phyloP scores from a whole-genome alignment of 2,113 vertebrate genomes.

The Cyphomyrus plagiostoma region DNA sequence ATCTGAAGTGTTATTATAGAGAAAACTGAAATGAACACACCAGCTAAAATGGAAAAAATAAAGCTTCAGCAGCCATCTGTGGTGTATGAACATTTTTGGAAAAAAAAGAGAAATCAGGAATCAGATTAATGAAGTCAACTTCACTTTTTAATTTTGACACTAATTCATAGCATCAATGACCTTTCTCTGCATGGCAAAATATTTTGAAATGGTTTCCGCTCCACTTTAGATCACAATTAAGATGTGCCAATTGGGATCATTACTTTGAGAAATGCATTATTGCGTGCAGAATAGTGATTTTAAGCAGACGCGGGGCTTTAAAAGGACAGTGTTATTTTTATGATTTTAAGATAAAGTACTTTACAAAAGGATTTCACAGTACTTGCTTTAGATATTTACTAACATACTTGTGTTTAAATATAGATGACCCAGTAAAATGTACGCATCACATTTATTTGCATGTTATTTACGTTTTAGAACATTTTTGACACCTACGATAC shows the following conservation, averaged over 20 bases:
- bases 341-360: not conserved
- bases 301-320: not conserved
- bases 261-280: slow-evolving; percentile 27
- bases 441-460: not conserved
- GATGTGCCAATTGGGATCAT: slow-evolving; percentile 35
- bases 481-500: not conserved
- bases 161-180: slow-evolving; percentile 58
- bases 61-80: slow-evolving; percentile 57
- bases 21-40: slow-evolving; percentile 91
- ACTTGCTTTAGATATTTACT: slow-evolving; percentile 2
- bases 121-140: slow-evolving; percentile 20
- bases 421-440: not conserved
- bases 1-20: slow-evolving; percentile 94
- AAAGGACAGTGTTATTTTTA: slow-evolving; percentile 2
- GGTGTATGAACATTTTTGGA: slow-evolving; percentile 52
- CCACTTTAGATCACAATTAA: slow-evolving; percentile 50
- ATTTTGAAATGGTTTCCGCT: slow-evolving; percentile 42
- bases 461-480: not conserved
- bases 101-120: not conserved
- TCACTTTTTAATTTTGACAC: slow-evolving; percentile 52
- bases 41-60: slow-evolving; percentile 31
- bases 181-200: slow-evolving; percentile 49
- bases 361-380: not conserved
- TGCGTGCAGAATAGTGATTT: not conserved
- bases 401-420: not conserved